A percentile compares a stretch with the other conserved stretches of the same genome.
Evolutionary conservation across 2,888 invertebrate genomes (phyloP).

Genomic region (Cerastis leucographa): DNA sequence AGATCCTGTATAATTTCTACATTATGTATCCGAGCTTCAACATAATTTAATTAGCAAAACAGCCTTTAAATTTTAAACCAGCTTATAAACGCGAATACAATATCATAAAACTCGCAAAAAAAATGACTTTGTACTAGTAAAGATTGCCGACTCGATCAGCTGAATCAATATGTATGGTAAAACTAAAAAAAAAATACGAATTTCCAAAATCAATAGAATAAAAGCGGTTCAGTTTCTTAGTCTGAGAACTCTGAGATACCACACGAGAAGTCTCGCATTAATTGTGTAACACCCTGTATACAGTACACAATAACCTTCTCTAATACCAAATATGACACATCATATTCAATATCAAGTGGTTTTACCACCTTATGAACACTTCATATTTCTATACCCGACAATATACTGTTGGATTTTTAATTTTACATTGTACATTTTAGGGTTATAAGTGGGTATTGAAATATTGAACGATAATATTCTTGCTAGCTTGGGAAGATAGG

Average conservation of each 20-base stretch:
- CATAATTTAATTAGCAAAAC: not conserved
- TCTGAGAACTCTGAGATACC: not conserved
- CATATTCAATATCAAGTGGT: slow-evolving; percentile 83
- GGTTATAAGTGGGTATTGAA: slow-evolving; percentile 78
- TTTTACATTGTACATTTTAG: slow-evolving; percentile 73
- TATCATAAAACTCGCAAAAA: not conserved
- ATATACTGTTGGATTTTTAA: slow-evolving; percentile 74
- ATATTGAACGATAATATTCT: slow-evolving; percentile 68
- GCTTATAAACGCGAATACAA: not conserved
- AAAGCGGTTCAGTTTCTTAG: not conserved
- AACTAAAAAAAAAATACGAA: not conserved
- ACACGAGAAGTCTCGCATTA: not conserved
- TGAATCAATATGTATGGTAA: not conserved
- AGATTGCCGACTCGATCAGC: not conserved
- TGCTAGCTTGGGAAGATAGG: slow-evolving; percentile 57
- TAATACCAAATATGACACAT: slow-evolving; percentile 77
- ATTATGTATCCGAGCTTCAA: not conserved
- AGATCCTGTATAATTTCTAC: slow-evolving; percentile 18
- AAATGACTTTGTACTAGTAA: too few relatives aligned
- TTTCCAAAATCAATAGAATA: not conserved
- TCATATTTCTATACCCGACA: slow-evolving; percentile 72
- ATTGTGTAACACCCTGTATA: not conserved
- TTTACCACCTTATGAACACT: slow-evolving; percentile 77
- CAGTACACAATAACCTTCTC: slow-evolving; percentile 7
- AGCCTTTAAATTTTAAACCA: not conserved